Base-by-base conservation (phyloP, 2,797 vertebrate species). In the Chaetophractus vellerosus region DNA sequence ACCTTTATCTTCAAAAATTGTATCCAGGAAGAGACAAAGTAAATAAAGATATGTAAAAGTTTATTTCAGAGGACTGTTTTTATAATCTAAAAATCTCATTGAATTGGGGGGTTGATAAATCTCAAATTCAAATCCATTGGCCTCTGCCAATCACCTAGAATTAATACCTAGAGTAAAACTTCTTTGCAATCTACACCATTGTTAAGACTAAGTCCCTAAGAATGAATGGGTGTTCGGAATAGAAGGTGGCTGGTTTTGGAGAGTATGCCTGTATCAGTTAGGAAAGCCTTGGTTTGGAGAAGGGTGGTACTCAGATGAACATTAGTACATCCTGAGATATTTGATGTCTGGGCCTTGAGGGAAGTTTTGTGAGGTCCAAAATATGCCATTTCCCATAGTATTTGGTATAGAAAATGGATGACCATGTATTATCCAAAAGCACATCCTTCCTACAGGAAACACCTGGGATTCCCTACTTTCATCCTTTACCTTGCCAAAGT, bases 1-100 rank as follows among this genome's bases (percentile, higher is more conserved):
- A 66, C 6, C 55, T 50, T 76, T 95, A 48, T 95, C 19, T 80
- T 89, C 16, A 94, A 85, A 88, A 75, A 72, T 90, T 5, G 38
- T 93, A 61, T 59, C 41, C 38, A 71, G 61, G n/a, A 90, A 80
- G 64, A 64, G 19, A 83, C 5, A 78, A 64, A 9, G n/a, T 93
- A 33, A n/a, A 80, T 76, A 41, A 18, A 57, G 57, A 72, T 68
- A 4, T 66, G 50, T 50, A 68, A 79, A 91, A 61, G 1, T 64
- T 82, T 76, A 9, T 92, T 81, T 92, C 74, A 71, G 88, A 86
- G 31, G 36, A 11, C 9, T 24, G 7, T 36, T 48, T 82, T 82
- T 80, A 31, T 86, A 88, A 82, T 88, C 50, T 19, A 31, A 61
- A 82, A 81, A 48, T 0, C 19, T 92, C 33, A 28, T 33, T 75